Percentiles rank a stretch among this genome's conserved stretches.
Conservation (phyloP, 2,797 vertebrate species). For the Ptychadena robeensis region DNA sequence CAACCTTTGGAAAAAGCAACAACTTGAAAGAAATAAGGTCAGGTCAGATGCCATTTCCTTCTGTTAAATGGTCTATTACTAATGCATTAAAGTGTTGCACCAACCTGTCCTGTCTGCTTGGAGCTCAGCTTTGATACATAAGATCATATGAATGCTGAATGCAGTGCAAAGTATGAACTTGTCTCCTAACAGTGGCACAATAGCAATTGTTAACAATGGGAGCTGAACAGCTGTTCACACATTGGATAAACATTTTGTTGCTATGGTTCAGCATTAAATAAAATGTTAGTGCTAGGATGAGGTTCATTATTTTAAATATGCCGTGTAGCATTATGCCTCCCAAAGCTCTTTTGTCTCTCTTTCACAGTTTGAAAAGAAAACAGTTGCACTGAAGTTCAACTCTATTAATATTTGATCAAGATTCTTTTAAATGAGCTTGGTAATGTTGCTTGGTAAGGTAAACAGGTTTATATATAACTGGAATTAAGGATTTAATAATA, state of each 20-base stretch:
- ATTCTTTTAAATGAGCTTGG: slow-evolving; percentile 44
- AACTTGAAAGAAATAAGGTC: too few relatives aligned
- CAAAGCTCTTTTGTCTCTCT: slow-evolving; percentile 46
- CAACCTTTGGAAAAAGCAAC: too few relatives aligned
- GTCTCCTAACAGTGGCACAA: background rate
- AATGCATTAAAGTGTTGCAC: too few relatives aligned
- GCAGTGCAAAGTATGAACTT: background rate
- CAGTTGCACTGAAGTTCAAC: slow-evolving; percentile 30
- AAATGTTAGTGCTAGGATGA: slow-evolving; percentile 59
- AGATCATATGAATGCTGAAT: background rate
- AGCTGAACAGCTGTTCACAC: slow-evolving; percentile 41
- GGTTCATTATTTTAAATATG: slow-evolving; percentile 56
- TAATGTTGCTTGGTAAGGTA: slow-evolving; percentile 43
- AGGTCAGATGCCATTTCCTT: too few relatives aligned
- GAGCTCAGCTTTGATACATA: background rate
- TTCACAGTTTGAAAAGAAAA: slow-evolving; percentile 23
- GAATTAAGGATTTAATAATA: slow-evolving; percentile 23
- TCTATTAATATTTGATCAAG: slow-evolving; percentile 45
- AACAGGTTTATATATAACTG: slow-evolving; percentile 28
- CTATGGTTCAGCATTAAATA: slow-evolving; percentile 66
- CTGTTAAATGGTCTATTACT: too few relatives aligned
- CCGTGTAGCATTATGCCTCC: slow-evolving; percentile 29
- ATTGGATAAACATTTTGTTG: slow-evolving; percentile 62
- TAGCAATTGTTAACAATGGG: slow-evolving; percentile 24
- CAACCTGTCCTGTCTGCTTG: too few relatives aligned